Base-by-base conservation (phyloP, 2,797 vertebrate species). In the Pantherophis vulpinus region DNA sequence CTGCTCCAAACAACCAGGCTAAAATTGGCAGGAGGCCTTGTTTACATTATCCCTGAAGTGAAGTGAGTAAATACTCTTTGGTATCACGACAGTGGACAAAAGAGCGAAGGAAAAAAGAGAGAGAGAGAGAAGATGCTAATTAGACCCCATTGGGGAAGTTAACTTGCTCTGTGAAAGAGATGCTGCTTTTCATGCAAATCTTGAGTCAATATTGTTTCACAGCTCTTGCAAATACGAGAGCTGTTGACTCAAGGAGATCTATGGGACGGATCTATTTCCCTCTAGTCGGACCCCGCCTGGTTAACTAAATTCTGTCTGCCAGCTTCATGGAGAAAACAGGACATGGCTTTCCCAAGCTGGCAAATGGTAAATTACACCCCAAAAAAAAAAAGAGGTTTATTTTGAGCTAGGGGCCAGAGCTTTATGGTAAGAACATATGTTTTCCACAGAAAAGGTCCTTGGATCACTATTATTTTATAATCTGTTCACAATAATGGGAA, bases 131-230 rank as follows among this genome's bases (percentile, higher is more conserved):
- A 47, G 42, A 83, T 83, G 79, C 79, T 83, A 83, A 89, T 58
- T 29, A 25, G 63, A 23, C 37, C 89, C 88, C 92, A 93, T 92
- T 95, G 96, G 93, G 93, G 95, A 93, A 95, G 74, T 93, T 95
- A 95, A 92, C 27, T 10, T 83, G 90, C 86, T 7, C 4, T 63
- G n/a, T 89, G 87, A 88, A 94, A 94, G 51, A 96, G 96, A 95
- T 95, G 95, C 94, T 70, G 94, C 92, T 91, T 92, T 70, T 92
- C 93, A 96, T 96, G 96, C 95, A 97, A 97, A 97, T 97, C 96
- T 95, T 95, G 95, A 93, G 95, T 97, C 97, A 97, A 96, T 96
- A 96, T 97, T 97, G 94, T 97, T 95, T 94, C 94, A 96, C 90
- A 96, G 47, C 96, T 96, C 95, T 95, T 95, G 96, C 95, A 97